Conservation (phyloP, 2,113 vertebrate genomes). For the Calcarius ornatus region DNA sequence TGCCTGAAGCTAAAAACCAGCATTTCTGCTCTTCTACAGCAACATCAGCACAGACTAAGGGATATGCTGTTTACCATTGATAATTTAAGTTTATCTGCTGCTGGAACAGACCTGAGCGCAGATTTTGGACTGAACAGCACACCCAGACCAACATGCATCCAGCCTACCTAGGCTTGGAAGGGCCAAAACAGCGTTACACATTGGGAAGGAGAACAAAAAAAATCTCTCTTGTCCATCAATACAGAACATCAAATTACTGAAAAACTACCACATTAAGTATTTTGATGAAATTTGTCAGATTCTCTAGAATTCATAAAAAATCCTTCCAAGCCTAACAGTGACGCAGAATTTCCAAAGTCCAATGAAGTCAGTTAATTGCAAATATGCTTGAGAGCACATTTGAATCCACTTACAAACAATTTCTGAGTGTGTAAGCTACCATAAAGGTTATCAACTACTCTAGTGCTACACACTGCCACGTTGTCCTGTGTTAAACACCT, state of each 20-base stretch:
- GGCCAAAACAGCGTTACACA: neutral
- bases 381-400: constrained; percentile 63
- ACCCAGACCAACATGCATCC: constrained; percentile 54
- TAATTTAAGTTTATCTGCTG: constrained; percentile 43
- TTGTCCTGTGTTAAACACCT: constrained; percentile 42
- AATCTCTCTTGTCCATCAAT: neutral
- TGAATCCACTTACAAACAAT: constrained; percentile 52
- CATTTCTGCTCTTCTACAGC: constrained; percentile 59
- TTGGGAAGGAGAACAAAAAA: neutral
- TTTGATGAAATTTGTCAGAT: neutral
- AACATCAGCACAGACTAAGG: constrained; percentile 52
- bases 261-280: neutral
- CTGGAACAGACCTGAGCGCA: neutral
- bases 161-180: constrained; percentile 60
- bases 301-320: neutral
- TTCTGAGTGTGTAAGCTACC: constrained; percentile 49
- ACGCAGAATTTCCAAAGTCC: constrained; percentile 60
- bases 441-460: constrained; percentile 24
- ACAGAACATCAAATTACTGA: neutral
- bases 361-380: constrained; percentile 64
- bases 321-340: constrained; percentile 64
- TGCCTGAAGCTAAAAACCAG: constrained; percentile 52
- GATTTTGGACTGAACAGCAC: constrained; percentile 62
- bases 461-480: constrained; percentile 61
- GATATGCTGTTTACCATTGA: constrained; percentile 57